Conservation (phyloP, 1,140 invertebrate species). For the Schmidtea mediterranea region DNA sequence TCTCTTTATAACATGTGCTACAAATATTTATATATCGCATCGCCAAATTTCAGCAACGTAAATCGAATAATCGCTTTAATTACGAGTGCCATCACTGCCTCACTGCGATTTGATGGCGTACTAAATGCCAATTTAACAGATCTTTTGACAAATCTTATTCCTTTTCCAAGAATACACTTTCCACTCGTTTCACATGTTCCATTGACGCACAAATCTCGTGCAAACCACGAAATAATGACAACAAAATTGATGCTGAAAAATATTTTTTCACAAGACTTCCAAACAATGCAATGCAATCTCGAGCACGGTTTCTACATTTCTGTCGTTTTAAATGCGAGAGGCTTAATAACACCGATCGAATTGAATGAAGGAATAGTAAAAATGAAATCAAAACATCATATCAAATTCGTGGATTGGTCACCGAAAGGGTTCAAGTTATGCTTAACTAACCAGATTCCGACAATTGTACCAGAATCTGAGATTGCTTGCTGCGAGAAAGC, state of each 20-base stretch:
- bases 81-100: conserved; percentile 26
- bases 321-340: conserved; percentile 22
- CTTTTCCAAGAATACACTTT: conserved; percentile 10
- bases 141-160: conserved; percentile 32
- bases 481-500: conserved; percentile 30
- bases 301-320: conserved; percentile 59
- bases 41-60: conserved; percentile 16
- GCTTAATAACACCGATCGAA: conserved; percentile 39
- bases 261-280: conserved; percentile 48
- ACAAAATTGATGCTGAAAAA: conserved; percentile 14
- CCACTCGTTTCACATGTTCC: conserved; percentile 8
- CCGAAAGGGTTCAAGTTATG: conserved; percentile 30
- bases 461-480: conserved; percentile 41
- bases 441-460: conserved; percentile 46
- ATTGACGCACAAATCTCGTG: conserved; percentile 6
- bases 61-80: conserved; percentile 14
- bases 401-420: conserved; percentile 10
- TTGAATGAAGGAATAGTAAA: conserved; percentile 55
- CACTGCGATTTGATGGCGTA: conserved; percentile 41
- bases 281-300: conserved; percentile 61
- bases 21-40: conserved; percentile 11
- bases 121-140: conserved; percentile 46
- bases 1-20: conserved; percentile 18
- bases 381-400: conserved; percentile 37
- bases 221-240: conserved; percentile 6